Evolutionary conservation across 2,113 vertebrate species (phyloP), one percentile per base, ranked within the genome.

Genomic region (Apeltes quadracus): DNA sequence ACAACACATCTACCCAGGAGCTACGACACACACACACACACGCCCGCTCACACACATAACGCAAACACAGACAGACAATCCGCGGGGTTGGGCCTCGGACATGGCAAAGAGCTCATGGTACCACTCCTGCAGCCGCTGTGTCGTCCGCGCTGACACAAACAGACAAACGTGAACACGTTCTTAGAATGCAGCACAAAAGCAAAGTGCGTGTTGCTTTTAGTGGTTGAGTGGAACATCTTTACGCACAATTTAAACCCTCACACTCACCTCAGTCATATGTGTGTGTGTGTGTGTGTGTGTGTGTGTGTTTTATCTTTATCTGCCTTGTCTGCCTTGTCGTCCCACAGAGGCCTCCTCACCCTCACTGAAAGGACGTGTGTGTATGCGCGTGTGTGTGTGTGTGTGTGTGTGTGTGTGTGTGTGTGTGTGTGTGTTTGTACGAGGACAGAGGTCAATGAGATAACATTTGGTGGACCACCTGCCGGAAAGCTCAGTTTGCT

Each of bases 391-490:
- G 58, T 75, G 48, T 53, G 36, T 41, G 22, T 61, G 22, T 44
- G 41, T 44, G 41, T 46, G 58, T 75, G 77, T 75, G 63, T 75
- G 77, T 78, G 56, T 62, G 58, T 72, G 51, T 54, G 63, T 53
- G 68, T 53, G 36, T 50, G 36, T 25, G 15, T 43, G 6, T 44
- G 22, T 6, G 39, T 20, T 55, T 75, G 77, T 78, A 50, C 1
- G 20, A 64, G 78, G 79, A 85, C 89, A 88, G 71, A 91, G 87
- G 89, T 91, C 83, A 91, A 43, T 53, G 78, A 90, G 89, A 91
- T 93, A 93, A 88, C 85, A 91, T 88, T 84, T 79, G 89, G 84
- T 59, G 75, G 86, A 79, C 89, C 89, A 92, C 90, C 91, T 93
- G 91, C 82, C 68, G 5, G 81, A 76, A 86, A 73, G 89, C 76